phyloP scores from a whole-genome alignment of 1,140 invertebrate genomes.

The Leguminivora glycinivorella region DNA sequence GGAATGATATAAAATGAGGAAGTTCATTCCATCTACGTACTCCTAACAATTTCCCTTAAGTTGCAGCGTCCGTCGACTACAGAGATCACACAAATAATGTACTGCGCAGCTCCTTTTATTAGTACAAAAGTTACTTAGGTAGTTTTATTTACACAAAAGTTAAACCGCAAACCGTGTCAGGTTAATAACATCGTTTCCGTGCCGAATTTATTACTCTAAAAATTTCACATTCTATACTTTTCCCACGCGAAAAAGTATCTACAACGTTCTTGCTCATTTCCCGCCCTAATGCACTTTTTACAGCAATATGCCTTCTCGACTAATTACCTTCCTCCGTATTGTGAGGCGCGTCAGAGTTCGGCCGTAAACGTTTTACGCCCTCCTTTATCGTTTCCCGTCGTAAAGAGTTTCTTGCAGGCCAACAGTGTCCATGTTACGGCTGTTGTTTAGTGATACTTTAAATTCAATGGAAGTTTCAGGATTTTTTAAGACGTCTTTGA shows the following conservation, averaged over 20 bases:
- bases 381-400: constrained; percentile 3
- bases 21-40: no score
- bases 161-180: background rate
- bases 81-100: no score
- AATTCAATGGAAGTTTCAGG: background rate
- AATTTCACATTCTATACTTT: background rate
- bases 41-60: no score
- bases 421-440: background rate
- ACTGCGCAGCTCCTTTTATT: background rate
- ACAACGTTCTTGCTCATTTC: background rate
- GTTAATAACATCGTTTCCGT: background rate
- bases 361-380: background rate
- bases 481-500: no score
- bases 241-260: background rate
- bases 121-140: no score
- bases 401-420: constrained; percentile 7
- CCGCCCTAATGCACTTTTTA: constrained; percentile 2
- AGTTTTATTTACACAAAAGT: no score
- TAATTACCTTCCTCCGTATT: constrained; percentile 2
- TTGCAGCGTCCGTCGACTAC: no score
- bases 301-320: constrained; percentile 3
- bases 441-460: background rate
- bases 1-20: no score
- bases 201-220: background rate
- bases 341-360: constrained; percentile 2